Evolutionary conservation across 2,888 invertebrate genomes (phyloP).

Genomic region (Meteorus cinctellus): DNA sequence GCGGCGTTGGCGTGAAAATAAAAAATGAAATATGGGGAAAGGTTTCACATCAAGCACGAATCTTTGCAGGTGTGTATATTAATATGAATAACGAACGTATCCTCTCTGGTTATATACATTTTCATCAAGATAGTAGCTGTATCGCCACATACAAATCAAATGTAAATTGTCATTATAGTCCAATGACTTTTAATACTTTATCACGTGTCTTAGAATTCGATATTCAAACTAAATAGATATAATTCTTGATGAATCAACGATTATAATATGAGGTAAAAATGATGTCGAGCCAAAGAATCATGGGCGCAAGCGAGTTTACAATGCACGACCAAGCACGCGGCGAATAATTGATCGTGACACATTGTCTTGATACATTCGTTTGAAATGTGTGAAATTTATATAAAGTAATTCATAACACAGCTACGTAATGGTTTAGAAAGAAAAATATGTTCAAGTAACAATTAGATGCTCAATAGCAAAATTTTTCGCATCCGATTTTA

Average conservation of each 20-base stretch:
- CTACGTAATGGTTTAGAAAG: not conserved
- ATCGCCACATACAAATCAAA: not conserved
- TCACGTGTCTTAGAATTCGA: conserved; percentile 21
- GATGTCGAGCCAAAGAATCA: conserved; percentile 10
- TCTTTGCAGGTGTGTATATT: conserved; percentile 63
- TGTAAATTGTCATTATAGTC: conserved; percentile 3
- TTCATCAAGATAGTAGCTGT: conserved; percentile 7
- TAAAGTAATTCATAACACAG: not conserved
- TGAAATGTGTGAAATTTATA: conserved; percentile 2
- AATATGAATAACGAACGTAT: conserved; percentile 65
- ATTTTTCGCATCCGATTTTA: not conserved
- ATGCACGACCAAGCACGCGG: conserved; percentile 3
- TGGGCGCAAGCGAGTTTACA: not conserved
- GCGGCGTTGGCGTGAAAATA: conserved; percentile 43
- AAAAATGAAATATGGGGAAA: conserved; percentile 44
- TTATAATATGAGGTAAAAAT: conserved; percentile 16
- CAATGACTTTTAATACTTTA: not conserved
- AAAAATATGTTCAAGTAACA: conserved; percentile 4
- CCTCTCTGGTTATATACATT: conserved; percentile 56
- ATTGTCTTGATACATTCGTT: not conserved
- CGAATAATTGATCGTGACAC: conserved; percentile 28
- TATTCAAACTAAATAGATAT: conserved; percentile 17
- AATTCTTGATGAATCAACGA: conserved; percentile 13
- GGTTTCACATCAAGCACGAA: conserved; percentile 58
- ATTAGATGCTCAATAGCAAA: not conserved